Evolutionary conservation across 2,888 invertebrate species (phyloP), one percentile per base, ranked within the genome.

Genomic region (Melinopterus prodromus): DNA sequence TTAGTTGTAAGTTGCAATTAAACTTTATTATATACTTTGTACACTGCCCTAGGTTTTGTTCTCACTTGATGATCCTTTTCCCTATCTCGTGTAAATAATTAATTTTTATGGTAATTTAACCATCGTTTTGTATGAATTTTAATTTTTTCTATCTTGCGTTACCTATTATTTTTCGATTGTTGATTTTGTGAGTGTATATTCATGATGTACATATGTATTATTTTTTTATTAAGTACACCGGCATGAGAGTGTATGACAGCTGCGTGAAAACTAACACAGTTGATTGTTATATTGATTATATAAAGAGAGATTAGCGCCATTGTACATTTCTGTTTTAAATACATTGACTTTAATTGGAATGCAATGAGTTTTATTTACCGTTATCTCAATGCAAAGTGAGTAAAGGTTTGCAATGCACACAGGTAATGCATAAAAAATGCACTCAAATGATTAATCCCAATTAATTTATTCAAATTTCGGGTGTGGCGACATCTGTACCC

Each of bases 171-270:
- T 53, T 53, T 53, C 53, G 53, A 53, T 53, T 53, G 53, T 53
- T 53, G 53, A 53, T 53, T 53, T 53, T 53, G 53, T 4, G 53
- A 53, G 53, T 53, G 53, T 53, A 53, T 53, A 53, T 53, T 53
- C 53, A 53, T 9, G 53, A 53, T 53, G 53, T 53, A 53, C 53
- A 53, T 53, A 53, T 53, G 12, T 53, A 12, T 53, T 53, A 53
- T 53, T 53, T 53, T 53, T 53, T 53, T 53, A 53, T 53, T 53
- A 53, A 53, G 53, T 53, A 53, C 53, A 53, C 53, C 53, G 53
- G 53, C 53, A 53, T 53, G 12, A 12, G 53, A 53, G 12, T 53
- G 53, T 53, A 53, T 53, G 53, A 53, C 53, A 9, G 53, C 53
- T 53, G 53, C 53, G 53, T 53, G 53, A 9, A 53, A 53, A 7